Evolutionary conservation across 2,797 vertebrate genomes (phyloP).

Genomic region (Danio aesculapii): DNA sequence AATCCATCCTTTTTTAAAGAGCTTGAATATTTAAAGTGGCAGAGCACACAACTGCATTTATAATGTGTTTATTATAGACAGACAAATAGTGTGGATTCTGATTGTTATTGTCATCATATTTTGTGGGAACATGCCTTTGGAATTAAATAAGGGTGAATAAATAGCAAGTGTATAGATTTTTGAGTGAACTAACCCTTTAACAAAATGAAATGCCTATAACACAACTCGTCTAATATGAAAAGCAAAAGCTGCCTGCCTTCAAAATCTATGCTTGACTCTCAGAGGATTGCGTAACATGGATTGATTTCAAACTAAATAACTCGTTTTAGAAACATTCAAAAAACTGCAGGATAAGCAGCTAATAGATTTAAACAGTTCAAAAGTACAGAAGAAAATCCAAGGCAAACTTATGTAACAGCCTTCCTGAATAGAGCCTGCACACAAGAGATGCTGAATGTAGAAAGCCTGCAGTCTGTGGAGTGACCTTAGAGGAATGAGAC

Average conservation of each 20-base stretch:
- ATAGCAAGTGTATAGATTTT: no score
- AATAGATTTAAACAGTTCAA: slow-evolving; percentile 5
- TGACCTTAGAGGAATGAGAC: neutral
- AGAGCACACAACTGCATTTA: no score
- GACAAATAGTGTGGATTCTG: no score
- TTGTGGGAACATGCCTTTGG: no score
- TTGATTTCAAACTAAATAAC: neutral
- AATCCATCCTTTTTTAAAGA: no score
- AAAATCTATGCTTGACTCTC: neutral
- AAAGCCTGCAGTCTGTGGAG: neutral
- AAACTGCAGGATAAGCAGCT: neutral
- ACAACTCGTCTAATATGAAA: no score
- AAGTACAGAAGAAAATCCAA: neutral
- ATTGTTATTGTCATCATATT: no score
- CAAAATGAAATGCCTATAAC: no score
- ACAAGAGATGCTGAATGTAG: slow-evolving; percentile 1
- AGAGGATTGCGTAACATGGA: neutral
- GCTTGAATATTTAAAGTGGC: no score
- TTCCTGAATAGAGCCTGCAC: neutral
- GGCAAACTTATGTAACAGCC: neutral
- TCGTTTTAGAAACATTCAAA: slow-evolving; percentile 7
- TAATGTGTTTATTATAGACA: no score
- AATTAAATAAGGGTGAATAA: no score
- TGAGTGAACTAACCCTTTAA: no score
- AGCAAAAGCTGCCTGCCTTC: neutral